phyloP scores from a whole-genome alignment of 1,140 invertebrate genomes.

The Daktulosphaira vitifoliae region DNA sequence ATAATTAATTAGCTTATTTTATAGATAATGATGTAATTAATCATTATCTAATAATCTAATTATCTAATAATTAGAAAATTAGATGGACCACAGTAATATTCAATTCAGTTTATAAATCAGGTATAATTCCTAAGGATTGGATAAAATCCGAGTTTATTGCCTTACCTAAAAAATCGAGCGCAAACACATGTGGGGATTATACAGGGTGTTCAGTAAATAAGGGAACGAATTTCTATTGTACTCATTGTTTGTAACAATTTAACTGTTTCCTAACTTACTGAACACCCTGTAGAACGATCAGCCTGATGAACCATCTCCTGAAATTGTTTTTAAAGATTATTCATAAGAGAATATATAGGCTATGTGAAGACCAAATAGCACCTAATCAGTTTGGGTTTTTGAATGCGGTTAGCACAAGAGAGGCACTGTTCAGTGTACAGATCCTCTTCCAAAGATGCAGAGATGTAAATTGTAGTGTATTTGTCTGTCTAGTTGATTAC shows the following conservation, averaged over 20 bases:
- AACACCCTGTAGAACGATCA: conserved; percentile 19
- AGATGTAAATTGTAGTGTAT: too few species aligned
- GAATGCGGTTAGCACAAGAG: conserved; percentile 36
- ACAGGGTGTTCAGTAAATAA: too few species aligned
- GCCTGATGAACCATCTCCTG: conserved; percentile 5
- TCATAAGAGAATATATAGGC: conserved; percentile 17
- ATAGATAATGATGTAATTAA: too few species aligned
- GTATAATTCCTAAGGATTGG: conserved; percentile 34
- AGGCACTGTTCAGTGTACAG: conserved; percentile 37
- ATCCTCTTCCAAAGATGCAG: conserved; percentile 19
- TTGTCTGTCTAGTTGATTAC: conserved; percentile 33
- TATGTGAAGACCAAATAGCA: conserved; percentile 31
- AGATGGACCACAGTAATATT: conserved; percentile 19
- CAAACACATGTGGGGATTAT: conserved; percentile 18
- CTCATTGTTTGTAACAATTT: too few species aligned
- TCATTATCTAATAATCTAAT: conserved; percentile 25
- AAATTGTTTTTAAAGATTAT: conserved; percentile 26
- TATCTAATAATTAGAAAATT: conserved; percentile 22
- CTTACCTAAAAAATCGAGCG: conserved; percentile 17
- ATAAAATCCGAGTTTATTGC: conserved; percentile 33
- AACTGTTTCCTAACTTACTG: too few species aligned
- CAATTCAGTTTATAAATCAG: conserved; percentile 33
- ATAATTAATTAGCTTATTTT: too few species aligned
- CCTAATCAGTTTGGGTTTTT: conserved; percentile 38
- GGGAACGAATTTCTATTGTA: too few species aligned